Evolutionary conservation across 1,140 invertebrate genomes (phyloP), one percentile per base, ranked within the genome.

Genomic region (Papilio machaon): DNA sequence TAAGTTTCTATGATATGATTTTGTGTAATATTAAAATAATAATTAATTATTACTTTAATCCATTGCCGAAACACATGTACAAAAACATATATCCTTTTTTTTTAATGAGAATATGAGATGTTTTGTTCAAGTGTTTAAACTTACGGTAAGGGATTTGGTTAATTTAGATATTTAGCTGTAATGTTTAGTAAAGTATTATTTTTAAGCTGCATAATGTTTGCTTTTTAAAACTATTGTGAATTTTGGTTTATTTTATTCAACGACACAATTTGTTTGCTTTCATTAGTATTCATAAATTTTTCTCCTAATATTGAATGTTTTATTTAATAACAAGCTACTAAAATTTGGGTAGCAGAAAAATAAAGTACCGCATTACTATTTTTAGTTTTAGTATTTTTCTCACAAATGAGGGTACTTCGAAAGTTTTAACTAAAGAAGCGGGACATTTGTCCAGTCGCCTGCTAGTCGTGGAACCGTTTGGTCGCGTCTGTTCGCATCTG

Each of bases 1-100:
- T 43, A 43, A 43, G 43, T 79, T 76, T 74, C 78, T 79, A 23
- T 10, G 30, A 67, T 67, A 67, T 67, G 10, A 8, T 47, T 47
- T 70, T 35, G 19, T 70, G 30, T 70, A 15, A 35, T 13, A 9
- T 49, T 11, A 49, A 49, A 49, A 11, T 49, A 49, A 11, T 49
- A 9, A 9, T 49, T 49, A 49, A 11, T 49, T 49, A 8, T 49
- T 49, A 49, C 9, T 49, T 0, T 49, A 49, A 49, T 49, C 47
- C 9, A 49, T 49, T 49, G 10, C 10, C 47, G 13, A 49, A 49
- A 49, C 9, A 49, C 13, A 3, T 17, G 11, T 9, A n/a, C 17
- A 58, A 58, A 58, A 7, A 58, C 15, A 54, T 54, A 3, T 13
- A 30, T 30, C 23, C 15, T 2, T 52, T 3, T 58, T 4, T n/a